Conservation (phyloP, 2,797 vertebrate species). For the Enteromius argenteus region DNA sequence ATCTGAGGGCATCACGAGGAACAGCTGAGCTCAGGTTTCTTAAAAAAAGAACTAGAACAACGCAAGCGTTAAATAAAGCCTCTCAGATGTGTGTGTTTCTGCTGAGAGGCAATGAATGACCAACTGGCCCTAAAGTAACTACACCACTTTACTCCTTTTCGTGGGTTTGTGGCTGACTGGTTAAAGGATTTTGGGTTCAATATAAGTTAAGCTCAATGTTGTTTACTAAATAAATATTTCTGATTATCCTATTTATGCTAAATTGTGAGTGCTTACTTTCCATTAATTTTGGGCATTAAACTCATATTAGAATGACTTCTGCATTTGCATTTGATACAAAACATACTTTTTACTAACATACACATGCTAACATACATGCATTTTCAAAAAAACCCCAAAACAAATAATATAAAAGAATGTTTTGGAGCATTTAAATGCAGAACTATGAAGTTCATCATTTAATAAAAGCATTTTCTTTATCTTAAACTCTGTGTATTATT, state of each 20-base stretch:
- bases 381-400: too few relatives aligned
- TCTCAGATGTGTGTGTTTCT: background rate
- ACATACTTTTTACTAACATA: background rate
- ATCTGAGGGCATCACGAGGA: background rate
- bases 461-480: background rate
- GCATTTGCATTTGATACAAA: background rate
- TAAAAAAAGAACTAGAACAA: constrained; percentile 29
- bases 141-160: background rate
- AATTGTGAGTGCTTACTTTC: background rate
- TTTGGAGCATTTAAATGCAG: background rate
- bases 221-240: background rate
- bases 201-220: background rate
- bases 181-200: background rate
- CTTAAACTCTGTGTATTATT: background rate
- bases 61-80: background rate
- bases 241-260: background rate
- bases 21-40: constrained; percentile 37
- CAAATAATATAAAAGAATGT: too few relatives aligned
- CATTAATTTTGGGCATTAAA: background rate
- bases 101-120: constrained; percentile 16
- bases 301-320: background rate
- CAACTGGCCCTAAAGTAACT: constrained; percentile 6
- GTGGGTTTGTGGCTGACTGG: background rate
- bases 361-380: too few relatives aligned
- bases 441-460: background rate